A percentile compares a stretch with the other conserved stretches of the same genome.
phyloP scores from a whole-genome alignment of 2,797 vertebrate species.

The Galago senegalensis region DNA sequence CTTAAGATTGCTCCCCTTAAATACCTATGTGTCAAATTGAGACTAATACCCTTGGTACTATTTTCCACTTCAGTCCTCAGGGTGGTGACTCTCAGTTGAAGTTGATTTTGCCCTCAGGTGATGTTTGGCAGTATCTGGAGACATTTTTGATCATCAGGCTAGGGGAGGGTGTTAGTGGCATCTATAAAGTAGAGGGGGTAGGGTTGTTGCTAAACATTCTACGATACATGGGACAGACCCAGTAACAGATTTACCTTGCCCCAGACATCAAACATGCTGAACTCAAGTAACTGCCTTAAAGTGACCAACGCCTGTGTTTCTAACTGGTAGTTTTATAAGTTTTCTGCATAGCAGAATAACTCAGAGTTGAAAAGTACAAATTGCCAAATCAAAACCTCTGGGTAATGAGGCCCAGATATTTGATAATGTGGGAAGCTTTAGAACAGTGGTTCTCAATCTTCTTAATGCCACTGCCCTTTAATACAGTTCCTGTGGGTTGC shows the following conservation, averaged over 20 bases:
- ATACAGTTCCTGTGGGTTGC: no score
- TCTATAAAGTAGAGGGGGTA: background rate
- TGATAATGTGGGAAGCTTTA: background rate
- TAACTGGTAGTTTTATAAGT: background rate
- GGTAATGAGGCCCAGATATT: background rate
- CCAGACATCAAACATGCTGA: background rate
- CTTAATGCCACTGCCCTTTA: no score
- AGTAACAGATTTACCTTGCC: background rate
- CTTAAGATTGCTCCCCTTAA: background rate
- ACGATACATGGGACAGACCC: background rate
- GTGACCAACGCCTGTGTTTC: background rate
- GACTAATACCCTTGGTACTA: background rate
- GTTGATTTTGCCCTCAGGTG: background rate
- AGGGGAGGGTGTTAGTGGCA: background rate
- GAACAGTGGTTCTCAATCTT: background rate
- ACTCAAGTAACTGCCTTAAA: background rate
- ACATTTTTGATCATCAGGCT: background rate
- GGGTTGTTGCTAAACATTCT: background rate
- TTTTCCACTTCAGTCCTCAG: background rate
- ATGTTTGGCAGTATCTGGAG: slow-evolving; percentile 34
- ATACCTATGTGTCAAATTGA: background rate
- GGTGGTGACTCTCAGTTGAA: background rate
- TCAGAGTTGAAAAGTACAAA: background rate
- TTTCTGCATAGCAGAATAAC: background rate
- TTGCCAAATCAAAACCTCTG: background rate